Percentiles rank a stretch among this genome's conserved stretches.
Conservation (phyloP, 2,113 vertebrate species). For the Carassius carassius region DNA sequence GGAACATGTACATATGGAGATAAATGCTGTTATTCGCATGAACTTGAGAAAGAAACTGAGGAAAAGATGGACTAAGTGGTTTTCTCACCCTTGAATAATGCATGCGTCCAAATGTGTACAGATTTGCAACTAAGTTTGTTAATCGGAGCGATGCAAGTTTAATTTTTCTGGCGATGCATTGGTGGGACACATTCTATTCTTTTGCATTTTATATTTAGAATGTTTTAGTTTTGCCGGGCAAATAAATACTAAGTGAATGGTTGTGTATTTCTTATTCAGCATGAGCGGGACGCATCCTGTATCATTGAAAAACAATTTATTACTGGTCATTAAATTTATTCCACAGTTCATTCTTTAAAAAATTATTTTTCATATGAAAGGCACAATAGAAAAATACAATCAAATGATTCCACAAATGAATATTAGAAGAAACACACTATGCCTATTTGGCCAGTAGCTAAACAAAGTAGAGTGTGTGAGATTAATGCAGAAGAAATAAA, state of each 20-base stretch:
- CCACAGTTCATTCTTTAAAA: neutral
- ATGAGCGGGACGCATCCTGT: neutral
- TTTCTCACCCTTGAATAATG: neutral
- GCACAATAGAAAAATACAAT: neutral
- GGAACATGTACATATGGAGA: conserved; percentile 77
- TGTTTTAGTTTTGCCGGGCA: conserved; percentile 37
- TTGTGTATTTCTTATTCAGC: neutral
- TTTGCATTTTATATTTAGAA: neutral
- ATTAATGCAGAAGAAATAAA: neutral
- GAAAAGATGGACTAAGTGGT: neutral
- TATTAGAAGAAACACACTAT: neutral
- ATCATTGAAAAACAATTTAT: conserved; percentile 4
- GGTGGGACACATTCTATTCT: neutral
- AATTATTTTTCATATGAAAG: neutral
- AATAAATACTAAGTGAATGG: conserved; percentile 24
- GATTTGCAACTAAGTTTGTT: conserved; percentile 8
- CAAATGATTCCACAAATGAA: neutral
- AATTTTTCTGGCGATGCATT: neutral
- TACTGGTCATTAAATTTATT: neutral
- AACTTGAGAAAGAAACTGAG: conserved; percentile 42
- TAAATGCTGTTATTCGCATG: conserved; percentile 81
- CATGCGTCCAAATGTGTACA: neutral
- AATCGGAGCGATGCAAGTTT: neutral
- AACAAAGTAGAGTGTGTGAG: neutral
- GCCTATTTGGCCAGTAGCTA: neutral